Base-by-base conservation (phyloP, 1,140 invertebrate species). In the Dendroctonus valens region DNA sequence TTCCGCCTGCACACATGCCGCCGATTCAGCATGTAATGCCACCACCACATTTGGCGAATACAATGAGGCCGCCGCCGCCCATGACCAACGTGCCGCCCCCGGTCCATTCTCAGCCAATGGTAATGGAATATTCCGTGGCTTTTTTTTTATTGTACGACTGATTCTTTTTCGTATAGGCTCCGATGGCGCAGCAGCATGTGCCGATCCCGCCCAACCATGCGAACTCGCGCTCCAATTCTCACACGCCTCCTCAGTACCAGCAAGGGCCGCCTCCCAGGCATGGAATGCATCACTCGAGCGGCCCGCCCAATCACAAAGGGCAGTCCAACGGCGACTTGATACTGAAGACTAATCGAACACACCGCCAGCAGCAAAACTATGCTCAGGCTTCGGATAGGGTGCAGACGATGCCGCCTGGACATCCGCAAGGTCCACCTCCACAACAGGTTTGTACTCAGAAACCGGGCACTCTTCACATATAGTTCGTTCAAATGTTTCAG, bases 201-300 rank as follows among this genome's bases (percentile, higher is more conserved):
- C 59, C 26, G n/a, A 8, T 61, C 7, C 59, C 59, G 7, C 51
- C 40, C 11, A 61, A 55, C 44, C 50, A 46, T 7, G 38, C 41
- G n/a, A 64, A 54, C 4, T 44, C 53, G 5, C 58, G 67, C 7
- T 67, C 65, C 67, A 79, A 55, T 72, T 76, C 50, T 67, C 68
- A 74, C 41, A 75, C 73, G 14, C 70, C 72, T 0, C 70, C 73
- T 0, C 67, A 76, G 12, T 76, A 79, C 65, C 79, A 79, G 55
- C 73, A 61, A 15, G 70, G 50, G 52, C 41, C 59, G 74, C 39
- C 59, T 75, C 54, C 67, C 26, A 42, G 54, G 48, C 66, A 60
- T 38, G 65, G 57, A 6, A 44, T 59, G 44, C 66, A 59, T 3
- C 66, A 61, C 38, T 15, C 53, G 9, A 54, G 53, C 40, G 66